These are phyloP conservation scores for Camelus bactrianus DNA, from an alignment of 2,113 vertebrate genomes.

Conservation along the genomic window DNA sequence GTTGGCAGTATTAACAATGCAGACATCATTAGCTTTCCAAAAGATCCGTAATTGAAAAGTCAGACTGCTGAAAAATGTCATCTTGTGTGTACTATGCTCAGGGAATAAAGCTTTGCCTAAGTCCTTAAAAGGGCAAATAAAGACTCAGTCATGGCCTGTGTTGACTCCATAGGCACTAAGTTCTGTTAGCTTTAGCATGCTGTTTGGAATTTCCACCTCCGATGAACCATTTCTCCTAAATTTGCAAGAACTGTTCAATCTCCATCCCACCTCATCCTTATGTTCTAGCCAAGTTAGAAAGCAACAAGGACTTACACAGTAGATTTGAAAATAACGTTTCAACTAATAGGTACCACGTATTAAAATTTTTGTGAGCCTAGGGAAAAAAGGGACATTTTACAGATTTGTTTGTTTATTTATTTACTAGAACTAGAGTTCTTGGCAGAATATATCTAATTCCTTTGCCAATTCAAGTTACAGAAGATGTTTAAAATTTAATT, in stretches of 20 bases:
- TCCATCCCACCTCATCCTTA: not conserved
- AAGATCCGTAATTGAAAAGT: conserved; percentile 75
- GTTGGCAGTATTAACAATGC: conserved; percentile 74
- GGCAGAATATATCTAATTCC: conserved; percentile 52
- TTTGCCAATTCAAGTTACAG: conserved; percentile 60
- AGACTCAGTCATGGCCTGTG: conserved; percentile 1
- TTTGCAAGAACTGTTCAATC: conserved; percentile 41
- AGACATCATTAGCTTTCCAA: conserved; percentile 70
- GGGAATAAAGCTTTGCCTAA: conserved; percentile 59
- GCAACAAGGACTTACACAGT: conserved; percentile 54
- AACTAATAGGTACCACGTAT: not conserved
- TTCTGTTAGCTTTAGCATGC: not conserved
- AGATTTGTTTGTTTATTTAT: conserved; percentile 43
- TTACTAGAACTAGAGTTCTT: conserved; percentile 56
- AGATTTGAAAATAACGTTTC: conserved; percentile 60
- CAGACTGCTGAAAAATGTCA: conserved; percentile 67
- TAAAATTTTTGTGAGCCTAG: not conserved
- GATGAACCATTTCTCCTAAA: not conserved
- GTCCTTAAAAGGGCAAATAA: conserved; percentile 66
- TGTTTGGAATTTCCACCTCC: conserved; percentile 20
- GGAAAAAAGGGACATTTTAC: not conserved
- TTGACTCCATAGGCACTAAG: not conserved
- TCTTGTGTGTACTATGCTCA: conserved; percentile 52
- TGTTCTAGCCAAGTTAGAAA: not conserved
- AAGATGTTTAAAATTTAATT: not conserved